Evolutionary conservation across 2,888 invertebrate species (phyloP).

Genomic region (Tetrapedia diversipes): DNA sequence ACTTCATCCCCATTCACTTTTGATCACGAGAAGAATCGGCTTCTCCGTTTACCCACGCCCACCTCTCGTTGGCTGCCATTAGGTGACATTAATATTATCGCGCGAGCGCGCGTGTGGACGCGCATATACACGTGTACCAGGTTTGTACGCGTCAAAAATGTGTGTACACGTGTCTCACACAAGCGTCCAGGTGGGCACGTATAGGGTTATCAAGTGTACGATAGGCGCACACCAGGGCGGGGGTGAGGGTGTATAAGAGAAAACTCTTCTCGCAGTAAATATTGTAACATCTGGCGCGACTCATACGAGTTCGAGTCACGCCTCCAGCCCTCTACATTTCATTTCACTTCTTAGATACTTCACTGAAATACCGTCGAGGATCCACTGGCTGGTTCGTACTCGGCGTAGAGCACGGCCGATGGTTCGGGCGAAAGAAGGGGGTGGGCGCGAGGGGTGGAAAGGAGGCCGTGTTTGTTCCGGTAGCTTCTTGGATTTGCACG

Average conservation of each 20-base stretch:
- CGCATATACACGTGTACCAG: not conserved
- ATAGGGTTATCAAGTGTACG: slow-evolving; percentile 37
- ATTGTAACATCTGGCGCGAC: slow-evolving; percentile 80
- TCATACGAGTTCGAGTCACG: slow-evolving; percentile 79
- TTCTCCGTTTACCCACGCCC: not conserved
- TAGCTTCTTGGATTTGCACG: slow-evolving; percentile 64
- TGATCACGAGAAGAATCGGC: slow-evolving; percentile 26
- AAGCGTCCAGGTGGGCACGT: slow-evolving; percentile 53
- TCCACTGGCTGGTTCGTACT: slow-evolving; percentile 63
- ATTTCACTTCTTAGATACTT: slow-evolving; percentile 78
- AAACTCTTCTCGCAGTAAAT: slow-evolving; percentile 75
- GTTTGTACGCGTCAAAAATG: slow-evolving; percentile 20
- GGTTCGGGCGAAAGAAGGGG: slow-evolving; percentile 35
- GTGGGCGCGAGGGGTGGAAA: not conserved
- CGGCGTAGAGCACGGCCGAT: slow-evolving; percentile 47
- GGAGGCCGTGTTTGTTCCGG: slow-evolving; percentile 58
- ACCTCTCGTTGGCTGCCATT: slow-evolving; percentile 34
- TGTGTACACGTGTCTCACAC: slow-evolving; percentile 46
- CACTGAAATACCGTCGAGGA: slow-evolving; percentile 75
- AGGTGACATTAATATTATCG: slow-evolving; percentile 66
- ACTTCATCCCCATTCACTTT: slow-evolving; percentile 43
- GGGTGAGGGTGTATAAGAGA: slow-evolving; percentile 30
- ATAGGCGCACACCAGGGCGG: not conserved
- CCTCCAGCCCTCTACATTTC: slow-evolving; percentile 77
- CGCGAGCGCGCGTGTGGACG: slow-evolving; percentile 9